phyloP scores from a whole-genome alignment of 2,113 vertebrate species.

The Oophaga pumilio region DNA sequence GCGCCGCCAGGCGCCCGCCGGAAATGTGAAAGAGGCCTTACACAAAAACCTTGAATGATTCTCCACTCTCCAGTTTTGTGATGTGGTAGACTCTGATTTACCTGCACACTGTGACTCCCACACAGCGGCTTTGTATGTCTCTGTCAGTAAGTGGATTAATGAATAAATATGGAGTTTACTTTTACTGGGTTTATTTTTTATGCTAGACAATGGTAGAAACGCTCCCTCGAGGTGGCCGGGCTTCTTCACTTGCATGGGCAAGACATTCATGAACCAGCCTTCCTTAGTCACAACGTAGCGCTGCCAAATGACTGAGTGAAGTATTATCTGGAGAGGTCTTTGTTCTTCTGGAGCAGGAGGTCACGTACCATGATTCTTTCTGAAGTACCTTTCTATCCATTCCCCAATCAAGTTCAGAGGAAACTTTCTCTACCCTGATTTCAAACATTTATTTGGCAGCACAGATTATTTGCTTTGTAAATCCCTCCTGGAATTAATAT shows the following conservation, averaged over 20 bases:
- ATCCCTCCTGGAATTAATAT: slow-evolving; percentile 1
- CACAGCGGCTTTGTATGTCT: not conserved
- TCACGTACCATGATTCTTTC: not conserved
- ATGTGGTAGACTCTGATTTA: not conserved
- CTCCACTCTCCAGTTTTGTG: too few species aligned
- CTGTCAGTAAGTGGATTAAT: slow-evolving; percentile 30
- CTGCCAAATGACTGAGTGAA: not conserved
- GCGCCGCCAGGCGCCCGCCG: too few species aligned
- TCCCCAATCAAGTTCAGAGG: not conserved
- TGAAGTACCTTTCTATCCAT: slow-evolving; percentile 1
- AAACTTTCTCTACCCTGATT: not conserved
- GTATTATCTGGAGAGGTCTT: not conserved
- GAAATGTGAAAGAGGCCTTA: too few species aligned
- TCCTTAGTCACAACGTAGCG: too few species aligned
- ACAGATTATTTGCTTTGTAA: slow-evolving; percentile 22
- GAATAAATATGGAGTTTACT: slow-evolving; percentile 6
- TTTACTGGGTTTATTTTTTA: not conserved
- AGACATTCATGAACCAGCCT: not conserved
- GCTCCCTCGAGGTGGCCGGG: not conserved
- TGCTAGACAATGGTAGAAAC: not conserved
- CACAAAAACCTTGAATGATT: not conserved
- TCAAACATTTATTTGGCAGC: slow-evolving; percentile 33
- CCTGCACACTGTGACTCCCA: not conserved
- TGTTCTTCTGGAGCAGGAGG: not conserved
- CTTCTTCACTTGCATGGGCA: slow-evolving; percentile 6